Conservation (phyloP, 2,797 vertebrate species). For the Neosilurus mollespiculum region DNA sequence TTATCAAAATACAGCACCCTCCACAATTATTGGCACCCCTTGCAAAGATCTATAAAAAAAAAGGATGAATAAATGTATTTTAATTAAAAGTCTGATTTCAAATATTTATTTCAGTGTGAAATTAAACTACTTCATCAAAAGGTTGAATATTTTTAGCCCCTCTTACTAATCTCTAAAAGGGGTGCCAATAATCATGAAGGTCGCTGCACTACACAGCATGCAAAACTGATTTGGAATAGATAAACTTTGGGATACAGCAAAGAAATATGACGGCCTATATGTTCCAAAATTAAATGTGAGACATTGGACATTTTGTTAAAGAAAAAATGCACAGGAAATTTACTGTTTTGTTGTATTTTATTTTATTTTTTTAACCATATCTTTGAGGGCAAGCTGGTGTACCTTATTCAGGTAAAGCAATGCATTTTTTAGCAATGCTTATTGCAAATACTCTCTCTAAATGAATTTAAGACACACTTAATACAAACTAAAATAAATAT, state of each 20-base stretch:
- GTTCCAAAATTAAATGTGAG: neutral
- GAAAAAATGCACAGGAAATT: neutral
- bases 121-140: too few species aligned
- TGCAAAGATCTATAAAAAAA: too few species aligned
- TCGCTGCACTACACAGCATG: neutral
- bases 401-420: neutral
- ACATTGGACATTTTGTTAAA: neutral
- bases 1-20: constrained; percentile 9
- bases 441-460: neutral
- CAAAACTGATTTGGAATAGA: constrained; percentile 17
- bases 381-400: neutral
- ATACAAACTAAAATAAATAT: neutral
- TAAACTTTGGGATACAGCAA: constrained; percentile 3
- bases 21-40: too few species aligned
- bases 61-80: too few species aligned
- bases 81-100: too few species aligned
- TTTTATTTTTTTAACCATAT: too few species aligned
- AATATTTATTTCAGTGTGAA: too few species aligned
- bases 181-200: too few species aligned
- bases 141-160: too few species aligned
- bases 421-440: neutral
- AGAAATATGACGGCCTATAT: neutral
- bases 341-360: too few species aligned
- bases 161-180: too few species aligned
- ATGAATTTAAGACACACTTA: neutral